Evolutionary conservation across 1,140 invertebrate genomes (phyloP).

Genomic region (Calycopis cecrops): DNA sequence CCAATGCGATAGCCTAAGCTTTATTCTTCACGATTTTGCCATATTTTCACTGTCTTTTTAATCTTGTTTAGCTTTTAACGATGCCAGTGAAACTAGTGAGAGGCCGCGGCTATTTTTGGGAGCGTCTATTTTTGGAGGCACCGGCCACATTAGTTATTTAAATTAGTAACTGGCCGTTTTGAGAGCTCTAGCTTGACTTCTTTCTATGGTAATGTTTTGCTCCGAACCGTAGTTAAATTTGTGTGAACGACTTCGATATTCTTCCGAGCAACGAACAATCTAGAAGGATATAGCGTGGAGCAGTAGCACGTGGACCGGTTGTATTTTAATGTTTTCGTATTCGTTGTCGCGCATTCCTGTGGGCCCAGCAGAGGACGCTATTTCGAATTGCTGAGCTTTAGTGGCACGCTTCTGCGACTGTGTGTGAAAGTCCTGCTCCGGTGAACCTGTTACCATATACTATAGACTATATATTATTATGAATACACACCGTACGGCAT

Average conservation of each 20-base stretch:
- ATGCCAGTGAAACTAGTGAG: slow-evolving; percentile 32
- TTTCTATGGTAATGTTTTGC: slow-evolving; percentile 13
- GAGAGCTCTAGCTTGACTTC: slow-evolving; percentile 14
- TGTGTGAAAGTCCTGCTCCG: slow-evolving; percentile 18
- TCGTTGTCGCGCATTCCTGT: slow-evolving; percentile 21
- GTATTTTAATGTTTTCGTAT: slow-evolving; percentile 32
- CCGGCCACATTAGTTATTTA: slow-evolving; percentile 26
- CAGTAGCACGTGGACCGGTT: slow-evolving; percentile 25
- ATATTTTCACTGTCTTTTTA: slow-evolving; percentile 12
- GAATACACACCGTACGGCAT: slow-evolving; percentile 4
- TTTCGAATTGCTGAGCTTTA: slow-evolving; percentile 55
- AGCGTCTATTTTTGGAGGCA: slow-evolving; percentile 12
- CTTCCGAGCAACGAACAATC: slow-evolving; percentile 9
- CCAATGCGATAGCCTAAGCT: slow-evolving; percentile 13
- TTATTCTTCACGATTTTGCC: slow-evolving; percentile 14
- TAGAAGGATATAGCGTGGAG: slow-evolving; percentile 22
- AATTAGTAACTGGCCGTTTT: slow-evolving; percentile 25
- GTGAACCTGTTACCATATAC: background rate
- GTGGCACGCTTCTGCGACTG: slow-evolving; percentile 46
- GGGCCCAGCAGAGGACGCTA: slow-evolving; percentile 28
- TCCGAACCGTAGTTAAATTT: background rate
- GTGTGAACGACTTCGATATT: slow-evolving; percentile 3
- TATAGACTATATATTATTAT: too few relatives aligned
- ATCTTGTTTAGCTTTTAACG: slow-evolving; percentile 17
- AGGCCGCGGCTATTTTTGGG: slow-evolving; percentile 22